Conservation (phyloP, 2,797 vertebrate species). For the Sebastes alutus region DNA sequence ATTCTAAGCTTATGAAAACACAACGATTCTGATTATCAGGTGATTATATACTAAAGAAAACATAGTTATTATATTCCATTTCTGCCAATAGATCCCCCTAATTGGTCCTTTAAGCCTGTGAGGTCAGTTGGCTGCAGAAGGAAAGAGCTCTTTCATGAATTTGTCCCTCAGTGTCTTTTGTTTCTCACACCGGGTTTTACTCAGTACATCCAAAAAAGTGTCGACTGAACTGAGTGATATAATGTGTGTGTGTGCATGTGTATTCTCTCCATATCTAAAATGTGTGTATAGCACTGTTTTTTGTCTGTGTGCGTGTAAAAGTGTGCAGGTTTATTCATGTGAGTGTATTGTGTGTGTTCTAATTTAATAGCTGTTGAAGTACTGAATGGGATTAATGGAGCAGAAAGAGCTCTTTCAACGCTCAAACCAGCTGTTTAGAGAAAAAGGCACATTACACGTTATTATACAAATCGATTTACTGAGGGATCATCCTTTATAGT, state of each 20-base stretch:
- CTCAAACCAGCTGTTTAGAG: conserved; percentile 38
- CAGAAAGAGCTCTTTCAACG: conserved; percentile 14
- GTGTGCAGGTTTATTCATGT: not conserved
- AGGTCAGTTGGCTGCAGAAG: no score
- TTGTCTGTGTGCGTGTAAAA: not conserved
- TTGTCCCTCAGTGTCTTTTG: conserved; percentile 4
- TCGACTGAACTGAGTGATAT: conserved; percentile 23
- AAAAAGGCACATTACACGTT: not conserved
- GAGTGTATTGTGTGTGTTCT: not conserved
- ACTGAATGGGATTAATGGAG: conserved; percentile 30
- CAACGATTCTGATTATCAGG: no score
- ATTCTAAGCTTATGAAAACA: no score
- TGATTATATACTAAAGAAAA: no score
- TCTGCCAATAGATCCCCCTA: no score
- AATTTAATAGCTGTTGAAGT: conserved; percentile 48
- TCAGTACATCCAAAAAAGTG: conserved; percentile 33
- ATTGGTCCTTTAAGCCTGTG: no score
- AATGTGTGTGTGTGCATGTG: not conserved
- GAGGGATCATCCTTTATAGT: not conserved
- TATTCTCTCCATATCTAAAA: no score
- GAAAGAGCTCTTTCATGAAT: conserved; percentile 21
- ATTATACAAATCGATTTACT: conserved; percentile 11
- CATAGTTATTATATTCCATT: not conserved
- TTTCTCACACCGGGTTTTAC: not conserved
- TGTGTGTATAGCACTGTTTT: not conserved